Conservation (phyloP, 2,113 vertebrate species). For the Lanius ludovicianus region DNA sequence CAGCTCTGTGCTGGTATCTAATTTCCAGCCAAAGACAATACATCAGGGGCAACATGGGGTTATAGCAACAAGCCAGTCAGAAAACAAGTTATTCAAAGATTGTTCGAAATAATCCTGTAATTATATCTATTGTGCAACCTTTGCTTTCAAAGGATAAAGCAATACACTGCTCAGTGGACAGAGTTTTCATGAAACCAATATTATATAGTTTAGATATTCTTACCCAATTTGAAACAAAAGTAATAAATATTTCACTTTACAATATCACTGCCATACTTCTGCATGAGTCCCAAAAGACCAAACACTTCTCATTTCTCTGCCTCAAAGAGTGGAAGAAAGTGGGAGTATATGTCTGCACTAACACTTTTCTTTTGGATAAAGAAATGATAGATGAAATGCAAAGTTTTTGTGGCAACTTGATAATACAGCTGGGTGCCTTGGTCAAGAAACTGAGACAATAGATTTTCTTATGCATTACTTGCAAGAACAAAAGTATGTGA, state of each 20-base stretch:
- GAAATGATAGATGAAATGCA: neutral
- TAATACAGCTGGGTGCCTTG: neutral
- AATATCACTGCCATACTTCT: neutral
- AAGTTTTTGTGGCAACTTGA: neutral
- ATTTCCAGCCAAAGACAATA: conserved; percentile 13
- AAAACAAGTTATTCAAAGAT: conserved; percentile 28
- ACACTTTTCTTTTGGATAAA: neutral
- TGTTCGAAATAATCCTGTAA: conserved; percentile 18
- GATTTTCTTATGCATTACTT: neutral
- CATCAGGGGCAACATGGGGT: neutral
- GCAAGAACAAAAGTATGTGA: neutral
- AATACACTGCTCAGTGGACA: neutral
- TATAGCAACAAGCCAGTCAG: neutral
- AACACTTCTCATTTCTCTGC: neutral
- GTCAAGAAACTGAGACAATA: neutral
- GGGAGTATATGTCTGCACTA: neutral
- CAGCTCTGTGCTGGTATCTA: neutral
- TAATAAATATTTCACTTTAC: neutral
- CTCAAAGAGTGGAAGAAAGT: neutral
- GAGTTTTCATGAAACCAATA: neutral
- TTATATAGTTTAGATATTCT: neutral
- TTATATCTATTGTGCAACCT: neutral
- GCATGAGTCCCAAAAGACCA: neutral
- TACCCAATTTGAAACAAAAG: neutral
- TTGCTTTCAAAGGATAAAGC: neutral